Evolutionary conservation across 2,888 invertebrate genomes (phyloP).

Genomic region (Amblyjoppa proteus): DNA sequence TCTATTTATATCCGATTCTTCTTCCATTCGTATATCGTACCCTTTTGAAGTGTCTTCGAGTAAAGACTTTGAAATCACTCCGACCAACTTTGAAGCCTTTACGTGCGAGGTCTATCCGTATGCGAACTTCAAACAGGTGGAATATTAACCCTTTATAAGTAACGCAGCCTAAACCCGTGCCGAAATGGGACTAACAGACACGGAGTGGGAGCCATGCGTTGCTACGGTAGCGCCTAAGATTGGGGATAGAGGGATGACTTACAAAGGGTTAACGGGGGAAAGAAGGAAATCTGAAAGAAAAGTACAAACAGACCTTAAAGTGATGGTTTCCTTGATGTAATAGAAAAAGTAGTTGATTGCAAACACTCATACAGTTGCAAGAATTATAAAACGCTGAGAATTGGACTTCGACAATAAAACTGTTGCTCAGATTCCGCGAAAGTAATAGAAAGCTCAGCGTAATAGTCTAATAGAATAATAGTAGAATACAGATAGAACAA

Average conservation of each 20-base stretch:
- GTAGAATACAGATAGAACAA: background rate
- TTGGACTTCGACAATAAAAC: constrained; percentile 30
- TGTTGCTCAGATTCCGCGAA: constrained; percentile 42
- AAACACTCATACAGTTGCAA: background rate
- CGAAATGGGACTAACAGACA: too few relatives aligned
- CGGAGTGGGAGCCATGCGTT: too few relatives aligned
- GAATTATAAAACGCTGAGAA: constrained; percentile 23
- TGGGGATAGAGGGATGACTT: too few relatives aligned
- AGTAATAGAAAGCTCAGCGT: constrained; percentile 56
- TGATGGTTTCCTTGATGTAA: background rate
- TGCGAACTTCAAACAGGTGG: background rate
- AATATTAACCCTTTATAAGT: background rate
- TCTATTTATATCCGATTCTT: constrained; percentile 27
- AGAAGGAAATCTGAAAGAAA: background rate
- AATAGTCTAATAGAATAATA: constrained; percentile 25
- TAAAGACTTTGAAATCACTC: background rate
- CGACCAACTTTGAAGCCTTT: background rate
- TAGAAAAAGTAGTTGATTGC: background rate
- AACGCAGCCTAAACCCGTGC: too few relatives aligned
- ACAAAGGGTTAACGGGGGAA: background rate
- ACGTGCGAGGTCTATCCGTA: background rate
- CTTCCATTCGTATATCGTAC: background rate
- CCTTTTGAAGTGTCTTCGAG: background rate
- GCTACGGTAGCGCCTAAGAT: too few relatives aligned
- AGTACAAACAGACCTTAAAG: too few relatives aligned